These are phyloP conservation scores for Montipora capricornis DNA, from an alignment of 64 coral and sea anemone species.

Conservation along the genomic window DNA sequence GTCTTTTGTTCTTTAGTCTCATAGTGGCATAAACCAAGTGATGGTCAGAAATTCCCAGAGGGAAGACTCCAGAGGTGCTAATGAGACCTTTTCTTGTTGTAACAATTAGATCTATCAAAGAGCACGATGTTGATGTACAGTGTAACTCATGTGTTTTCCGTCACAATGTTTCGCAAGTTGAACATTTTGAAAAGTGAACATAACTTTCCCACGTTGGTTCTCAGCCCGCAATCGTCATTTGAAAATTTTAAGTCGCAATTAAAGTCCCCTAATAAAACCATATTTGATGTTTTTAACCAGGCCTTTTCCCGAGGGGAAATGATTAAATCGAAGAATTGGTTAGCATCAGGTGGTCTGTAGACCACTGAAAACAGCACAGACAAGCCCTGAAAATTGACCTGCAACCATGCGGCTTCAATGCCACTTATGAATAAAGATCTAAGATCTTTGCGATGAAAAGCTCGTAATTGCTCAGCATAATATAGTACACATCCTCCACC, in stretches of 20 bases:
- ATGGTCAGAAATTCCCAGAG: too few relatives aligned
- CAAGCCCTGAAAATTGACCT: conserved; percentile 25
- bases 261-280: conserved; percentile 9
- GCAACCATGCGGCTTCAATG: neutral
- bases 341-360: conserved; percentile 19
- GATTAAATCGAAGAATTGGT: conserved; percentile 26
- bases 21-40: too few relatives aligned
- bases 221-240: neutral
- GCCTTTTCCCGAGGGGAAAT: conserved; percentile 8
- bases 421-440: too few relatives aligned
- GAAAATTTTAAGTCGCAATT: conserved; percentile 34
- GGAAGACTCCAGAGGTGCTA: too few relatives aligned
- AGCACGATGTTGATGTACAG: neutral
- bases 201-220: neutral
- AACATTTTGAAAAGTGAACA: neutral
- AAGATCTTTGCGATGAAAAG: too few relatives aligned
- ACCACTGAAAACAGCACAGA: neutral
- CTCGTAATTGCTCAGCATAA: too few relatives aligned
- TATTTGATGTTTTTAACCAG: conserved; percentile 37
- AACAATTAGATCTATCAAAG: conserved; percentile 42
- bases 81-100: neutral
- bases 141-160: neutral
- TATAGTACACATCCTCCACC: too few relatives aligned
- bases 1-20: too few relatives aligned
- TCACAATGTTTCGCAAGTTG: conserved; percentile 11